A percentile compares a stretch with the other conserved stretches of the same genome.
Evolutionary conservation across 1,140 invertebrate genomes (phyloP).

Genomic region (Nebria ingens): DNA sequence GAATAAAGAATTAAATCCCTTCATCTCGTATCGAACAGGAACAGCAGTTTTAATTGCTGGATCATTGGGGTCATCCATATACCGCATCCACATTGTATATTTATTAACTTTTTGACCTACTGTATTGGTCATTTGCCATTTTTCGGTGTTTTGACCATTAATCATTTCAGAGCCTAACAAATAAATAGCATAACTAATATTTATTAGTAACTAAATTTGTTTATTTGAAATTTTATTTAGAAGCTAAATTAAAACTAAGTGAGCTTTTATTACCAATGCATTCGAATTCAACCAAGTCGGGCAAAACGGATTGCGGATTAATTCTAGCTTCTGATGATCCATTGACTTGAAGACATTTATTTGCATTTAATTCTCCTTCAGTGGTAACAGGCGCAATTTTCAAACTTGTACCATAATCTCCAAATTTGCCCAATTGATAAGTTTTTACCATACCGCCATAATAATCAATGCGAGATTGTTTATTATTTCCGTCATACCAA

Average conservation of each 20-base stretch:
- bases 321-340: constrained; percentile 55
- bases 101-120: constrained; percentile 73
- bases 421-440: constrained; percentile 55
- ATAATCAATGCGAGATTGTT: constrained; percentile 83
- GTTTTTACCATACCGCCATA: constrained; percentile 90
- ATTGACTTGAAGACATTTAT: constrained; percentile 78
- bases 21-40: constrained; percentile 76
- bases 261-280: constrained; percentile 42
- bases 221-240: constrained; percentile 9
- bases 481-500: constrained; percentile 62
- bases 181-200: neutral
- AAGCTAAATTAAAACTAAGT: constrained; percentile 15
- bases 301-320: constrained; percentile 66
- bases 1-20: constrained; percentile 80
- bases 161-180: constrained; percentile 50
- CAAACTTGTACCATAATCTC: constrained; percentile 58
- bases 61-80: constrained; percentile 43
- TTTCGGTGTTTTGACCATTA: constrained; percentile 53
- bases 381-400: constrained; percentile 84
- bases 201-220: constrained; percentile 6
- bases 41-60: constrained; percentile 34
- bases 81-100: constrained; percentile 76
- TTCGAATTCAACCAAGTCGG: constrained; percentile 66
- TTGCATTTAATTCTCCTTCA: constrained; percentile 53
- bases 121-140: constrained; percentile 58